A percentile compares a stretch with the other conserved stretches of the same genome.
Conservation (phyloP, 2,888 invertebrate species). For the Deilephila elpenor region DNA sequence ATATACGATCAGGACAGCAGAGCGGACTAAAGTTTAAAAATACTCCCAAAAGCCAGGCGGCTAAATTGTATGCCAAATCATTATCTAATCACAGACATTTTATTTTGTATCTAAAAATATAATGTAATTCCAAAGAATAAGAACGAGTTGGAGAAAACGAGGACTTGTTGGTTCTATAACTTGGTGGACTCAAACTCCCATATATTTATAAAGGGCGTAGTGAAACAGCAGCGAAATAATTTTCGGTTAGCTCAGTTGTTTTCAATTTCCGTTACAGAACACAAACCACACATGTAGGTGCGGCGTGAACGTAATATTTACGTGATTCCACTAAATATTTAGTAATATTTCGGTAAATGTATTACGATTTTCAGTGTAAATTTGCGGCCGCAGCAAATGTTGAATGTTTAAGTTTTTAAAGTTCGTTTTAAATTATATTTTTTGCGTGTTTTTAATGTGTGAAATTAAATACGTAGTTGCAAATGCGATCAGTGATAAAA, state of each 20-base stretch:
- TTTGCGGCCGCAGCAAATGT: neutral
- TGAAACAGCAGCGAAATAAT: neutral
- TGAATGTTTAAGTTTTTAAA: neutral
- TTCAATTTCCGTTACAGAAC: conserved; percentile 23
- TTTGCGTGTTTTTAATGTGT: no score
- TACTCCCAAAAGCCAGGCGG: no score
- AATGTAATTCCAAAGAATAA: no score
- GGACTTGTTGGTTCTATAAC: neutral
- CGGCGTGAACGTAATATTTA: conserved; percentile 4
- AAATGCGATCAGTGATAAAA: no score
- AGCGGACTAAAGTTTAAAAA: no score
- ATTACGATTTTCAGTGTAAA: conserved; percentile 7
- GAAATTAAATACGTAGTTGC: no score
- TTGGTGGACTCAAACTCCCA: neutral
- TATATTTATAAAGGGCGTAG: neutral
- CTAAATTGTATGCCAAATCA: no score
- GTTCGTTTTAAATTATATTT: neutral
- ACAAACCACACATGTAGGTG: conserved; percentile 16
- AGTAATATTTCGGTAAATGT: conserved; percentile 6
- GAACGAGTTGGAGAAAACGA: no score
- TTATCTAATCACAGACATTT: no score
- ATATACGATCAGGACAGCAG: no score
- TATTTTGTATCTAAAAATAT: no score
- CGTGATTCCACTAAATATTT: conserved; percentile 19
- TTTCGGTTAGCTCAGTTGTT: conserved; percentile 16